Evolutionary conservation across 1,140 invertebrate genomes (phyloP), one percentile per base, ranked within the genome.

Genomic region (Leptinotarsa defecta): DNA sequence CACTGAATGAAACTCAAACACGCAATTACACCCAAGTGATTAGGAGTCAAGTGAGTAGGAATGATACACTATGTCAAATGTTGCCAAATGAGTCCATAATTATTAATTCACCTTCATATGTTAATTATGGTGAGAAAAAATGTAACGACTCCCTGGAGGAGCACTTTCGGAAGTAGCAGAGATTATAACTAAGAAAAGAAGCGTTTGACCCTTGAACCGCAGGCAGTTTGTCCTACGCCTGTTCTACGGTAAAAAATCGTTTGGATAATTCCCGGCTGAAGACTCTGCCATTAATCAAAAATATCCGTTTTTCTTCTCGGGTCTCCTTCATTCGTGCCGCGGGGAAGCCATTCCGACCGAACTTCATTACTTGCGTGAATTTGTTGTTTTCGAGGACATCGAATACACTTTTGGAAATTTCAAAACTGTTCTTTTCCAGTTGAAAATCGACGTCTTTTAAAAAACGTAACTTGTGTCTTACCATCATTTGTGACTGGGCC

Each of bases 251-350:
- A 77, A 77, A 77, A 77, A 77, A 77, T 77, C 57, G 76, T 77
- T 52, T 52, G 65, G 76, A 77, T 77, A 71, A 77, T 77, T 74
- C 73, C 73, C 73, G 74, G 73, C 48, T 64, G 76, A 63, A 62
- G 73, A 71, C 73, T 52, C 27, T 48, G 63, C 48, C 69, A 77
- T 77, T 77, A 77, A 77, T 77, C 76, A 77, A 77, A 77, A 74
- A 77, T 74, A 71, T 74, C 61, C 52, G n/a, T 57, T 57, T 57
- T 19, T 20, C 24, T 64, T 76, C 65, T 68, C 52, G 69, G 17
- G 13, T 62, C 24, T 61, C 15, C 27, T 48, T 65, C 48, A 61
- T 67, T 43, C 24, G 15, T 57, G 20, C 24, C 65, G 8, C 65
- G 43, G 24, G 43, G 43, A 68, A 68, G 27, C 22, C 13, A 68